Evolutionary conservation across 2,113 vertebrate species (phyloP).

Genomic region (Glaucomys volans): DNA sequence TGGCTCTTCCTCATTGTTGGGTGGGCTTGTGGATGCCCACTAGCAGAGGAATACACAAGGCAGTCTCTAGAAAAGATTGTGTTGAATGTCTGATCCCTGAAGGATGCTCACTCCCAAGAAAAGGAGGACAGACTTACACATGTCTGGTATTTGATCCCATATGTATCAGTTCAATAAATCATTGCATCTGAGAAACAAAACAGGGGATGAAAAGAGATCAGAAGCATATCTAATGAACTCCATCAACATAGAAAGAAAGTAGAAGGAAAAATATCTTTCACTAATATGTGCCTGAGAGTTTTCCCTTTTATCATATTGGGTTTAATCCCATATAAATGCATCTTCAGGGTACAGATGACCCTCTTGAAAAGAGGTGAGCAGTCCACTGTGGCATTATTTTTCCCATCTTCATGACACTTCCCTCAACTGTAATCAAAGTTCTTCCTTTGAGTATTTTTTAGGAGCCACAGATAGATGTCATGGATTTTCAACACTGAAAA

Average conservation of each 20-base stretch:
- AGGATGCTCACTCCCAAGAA: neutral
- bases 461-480: neutral
- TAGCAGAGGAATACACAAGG: neutral
- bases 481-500: neutral
- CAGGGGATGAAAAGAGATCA: neutral
- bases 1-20: neutral
- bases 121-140: neutral
- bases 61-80: neutral
- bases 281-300: neutral
- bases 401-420: neutral
- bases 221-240: neutral
- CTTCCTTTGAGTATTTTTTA: neutral
- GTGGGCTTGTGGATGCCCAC: neutral
- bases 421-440: neutral
- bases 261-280: neutral
- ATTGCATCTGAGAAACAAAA: neutral
- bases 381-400: neutral
- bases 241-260: neutral
- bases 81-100: neutral
- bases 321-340: neutral
- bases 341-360: too few relatives aligned
- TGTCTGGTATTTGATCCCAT: neutral
- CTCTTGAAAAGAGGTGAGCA: neutral
- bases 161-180: neutral
- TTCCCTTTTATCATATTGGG: neutral